Evolutionary conservation across 2,113 vertebrate genomes (phyloP), one percentile per base, ranked within the genome.

Genomic region (Hemiscyllium ocellatum): DNA sequence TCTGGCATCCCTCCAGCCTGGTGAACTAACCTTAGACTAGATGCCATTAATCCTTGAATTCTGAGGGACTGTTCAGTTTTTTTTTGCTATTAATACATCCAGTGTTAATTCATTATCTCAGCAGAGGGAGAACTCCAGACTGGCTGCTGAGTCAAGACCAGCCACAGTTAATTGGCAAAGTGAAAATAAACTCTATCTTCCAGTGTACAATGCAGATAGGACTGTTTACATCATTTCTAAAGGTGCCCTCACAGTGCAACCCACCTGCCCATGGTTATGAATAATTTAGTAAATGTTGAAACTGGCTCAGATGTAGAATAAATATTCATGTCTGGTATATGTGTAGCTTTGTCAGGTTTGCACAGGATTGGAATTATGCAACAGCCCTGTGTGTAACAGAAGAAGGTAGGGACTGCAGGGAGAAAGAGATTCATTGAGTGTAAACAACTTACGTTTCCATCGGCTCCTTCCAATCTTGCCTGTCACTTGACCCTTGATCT

Each of bases 401-500:
- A 56, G n/a, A 65, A 37, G 89, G 19, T 66, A 93, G 61, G 33
- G n/a, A 68, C 89, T 61, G 7, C 26, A 17, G 52, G 50, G 52
- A 90, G 52, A 33, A 13, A 33, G 4, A 22, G 61, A 66, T 93
- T n/a, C 89, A 66, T 24, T 93, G 89, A 93, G 89, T 37, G 61
- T 66, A 93, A 90, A 93, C 61, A 22, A 93, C 37, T 93, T 93
- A 93, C 19, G 15, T 93, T 37, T 93, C 20, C 61, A 93, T 37
- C 29, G 7, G 17, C 89, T 93, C 17, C 89, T 91, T 93, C 52
- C 26, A 90, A 90, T 29, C 13, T 52, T 33, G 26, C 33, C 56
- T 93, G 89, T 66, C n/a, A 93, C 37, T 93, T 93, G 61, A 93
- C n/a, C 89, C n/a, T 66, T 93, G 89, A 37, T 93, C 61, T 93